Evolutionary conservation across 2,797 vertebrate species (phyloP).

Genomic region (Schizopygopsis pylzovi): DNA sequence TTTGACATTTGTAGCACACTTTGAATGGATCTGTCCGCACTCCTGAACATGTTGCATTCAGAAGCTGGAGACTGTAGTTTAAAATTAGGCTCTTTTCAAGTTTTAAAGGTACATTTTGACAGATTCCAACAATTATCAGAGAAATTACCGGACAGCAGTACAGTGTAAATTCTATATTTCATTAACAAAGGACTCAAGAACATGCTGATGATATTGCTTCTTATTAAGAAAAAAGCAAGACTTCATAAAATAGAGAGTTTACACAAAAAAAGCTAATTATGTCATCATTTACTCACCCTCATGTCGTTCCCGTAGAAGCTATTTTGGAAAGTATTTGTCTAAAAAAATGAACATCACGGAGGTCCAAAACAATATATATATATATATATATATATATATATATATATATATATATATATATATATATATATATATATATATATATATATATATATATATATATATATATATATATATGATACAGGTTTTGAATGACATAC

Average conservation of each 20-base stretch:
- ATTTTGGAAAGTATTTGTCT: neutral
- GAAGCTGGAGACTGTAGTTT: neutral
- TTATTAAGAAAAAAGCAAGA: neutral
- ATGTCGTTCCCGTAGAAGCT: neutral
- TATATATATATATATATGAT: too few relatives aligned
- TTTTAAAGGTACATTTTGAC: neutral
- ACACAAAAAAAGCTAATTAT: neutral
- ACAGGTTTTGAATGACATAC: neutral
- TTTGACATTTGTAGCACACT: slow-evolving; percentile 38
- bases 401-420: too few relatives aligned
- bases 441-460: neutral
- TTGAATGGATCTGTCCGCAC: slow-evolving; percentile 13
- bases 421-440: too few relatives aligned
- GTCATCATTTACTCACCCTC: neutral
- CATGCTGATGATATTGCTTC: slow-evolving; percentile 1
- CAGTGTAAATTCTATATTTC: neutral
- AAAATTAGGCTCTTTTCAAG: slow-evolving; percentile 2
- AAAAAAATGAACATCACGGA: neutral
- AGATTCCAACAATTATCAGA: neutral
- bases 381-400: too few relatives aligned
- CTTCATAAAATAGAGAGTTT: neutral
- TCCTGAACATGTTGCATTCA: neutral
- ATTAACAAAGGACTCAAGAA: neutral
- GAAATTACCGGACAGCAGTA: neutral
- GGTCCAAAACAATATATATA: neutral